A percentile compares a stretch with the other conserved stretches of the same genome.
Evolutionary conservation across 2,113 vertebrate genomes (phyloP).

Genomic region (Leptosomus discolor): DNA sequence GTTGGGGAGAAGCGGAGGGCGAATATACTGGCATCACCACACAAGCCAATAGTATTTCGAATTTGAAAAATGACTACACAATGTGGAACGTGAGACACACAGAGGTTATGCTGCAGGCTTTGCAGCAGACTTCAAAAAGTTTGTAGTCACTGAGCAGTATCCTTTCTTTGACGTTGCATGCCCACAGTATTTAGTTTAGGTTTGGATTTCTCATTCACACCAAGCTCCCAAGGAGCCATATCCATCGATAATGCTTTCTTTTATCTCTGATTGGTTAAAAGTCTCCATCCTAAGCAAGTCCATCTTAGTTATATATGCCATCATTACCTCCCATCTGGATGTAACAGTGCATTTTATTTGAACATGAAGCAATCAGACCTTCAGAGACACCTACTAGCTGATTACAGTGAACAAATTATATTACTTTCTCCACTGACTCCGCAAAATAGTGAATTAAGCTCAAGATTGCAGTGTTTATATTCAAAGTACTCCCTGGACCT

Average conservation of each 20-base stretch:
- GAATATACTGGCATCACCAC: not conserved
- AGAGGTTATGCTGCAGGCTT: not conserved
- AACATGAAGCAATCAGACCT: conserved; percentile 38
- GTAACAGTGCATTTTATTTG: conserved; percentile 34
- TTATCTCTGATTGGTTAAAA: conserved; percentile 30
- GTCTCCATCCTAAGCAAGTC: not conserved
- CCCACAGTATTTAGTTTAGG: not conserved
- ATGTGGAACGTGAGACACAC: not conserved
- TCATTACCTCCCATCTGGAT: conserved; percentile 29
- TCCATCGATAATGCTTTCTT: conserved; percentile 1
- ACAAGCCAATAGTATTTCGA: not conserved
- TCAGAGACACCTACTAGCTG: conserved; percentile 42
- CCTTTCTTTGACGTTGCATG: not conserved
- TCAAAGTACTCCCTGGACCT: not conserved
- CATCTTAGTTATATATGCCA: not conserved
- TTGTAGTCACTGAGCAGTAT: not conserved
- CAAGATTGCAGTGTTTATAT: conserved; percentile 42
- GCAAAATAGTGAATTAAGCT: conserved; percentile 47
- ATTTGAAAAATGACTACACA: not conserved
- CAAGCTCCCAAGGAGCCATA: not conserved
- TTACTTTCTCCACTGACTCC: conserved; percentile 47
- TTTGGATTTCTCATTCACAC: not conserved
- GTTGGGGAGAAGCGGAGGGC: not conserved
- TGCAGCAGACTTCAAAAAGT: not conserved
- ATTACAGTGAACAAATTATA: conserved; percentile 56